phyloP scores from a whole-genome alignment of 53 echinoderm and acorn worm genomes.

The Echinarachnius parma region DNA sequence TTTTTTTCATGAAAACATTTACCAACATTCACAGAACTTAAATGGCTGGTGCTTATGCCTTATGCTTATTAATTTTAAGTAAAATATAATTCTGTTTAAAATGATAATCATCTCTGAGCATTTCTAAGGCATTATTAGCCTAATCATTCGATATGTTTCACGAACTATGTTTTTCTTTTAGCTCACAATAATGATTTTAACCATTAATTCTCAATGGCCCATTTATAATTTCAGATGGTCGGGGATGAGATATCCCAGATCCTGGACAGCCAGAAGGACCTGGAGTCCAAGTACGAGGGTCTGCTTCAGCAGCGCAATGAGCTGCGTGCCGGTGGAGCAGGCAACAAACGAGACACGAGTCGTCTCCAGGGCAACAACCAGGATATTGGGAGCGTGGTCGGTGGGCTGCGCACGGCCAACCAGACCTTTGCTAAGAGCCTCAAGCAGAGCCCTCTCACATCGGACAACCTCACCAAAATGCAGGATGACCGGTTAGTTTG shows the following conservation, averaged over 20 bases:
- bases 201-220: not conserved
- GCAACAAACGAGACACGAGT: conserved; percentile 62
- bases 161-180: too few species aligned
- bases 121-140: not conserved
- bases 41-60: too few species aligned
- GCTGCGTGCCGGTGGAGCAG: conserved; percentile 62
- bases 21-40: too few species aligned
- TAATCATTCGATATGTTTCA: too few species aligned
- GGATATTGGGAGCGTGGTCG: conserved; percentile 79
- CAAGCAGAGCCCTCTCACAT: conserved; percentile 92
- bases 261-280: conserved; percentile 82
- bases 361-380: conserved; percentile 63
- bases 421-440: conserved; percentile 87
- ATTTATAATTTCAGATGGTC: conserved; percentile 82
- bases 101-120: not conserved
- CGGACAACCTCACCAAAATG: conserved; percentile 85
- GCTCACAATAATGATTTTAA: too few species aligned
- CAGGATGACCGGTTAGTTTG: conserved; percentile 88
- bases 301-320: conserved; percentile 76
- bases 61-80: too few species aligned
- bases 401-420: conserved; percentile 71
- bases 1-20: too few species aligned
- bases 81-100: too few species aligned
- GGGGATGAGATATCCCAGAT: conserved; percentile 98
- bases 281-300: conserved; percentile 81